Percentiles rank a stretch among this genome's conserved stretches.
Evolutionary conservation across 1,140 invertebrate species (phyloP).

Genomic region (Tetranychus urticae): DNA sequence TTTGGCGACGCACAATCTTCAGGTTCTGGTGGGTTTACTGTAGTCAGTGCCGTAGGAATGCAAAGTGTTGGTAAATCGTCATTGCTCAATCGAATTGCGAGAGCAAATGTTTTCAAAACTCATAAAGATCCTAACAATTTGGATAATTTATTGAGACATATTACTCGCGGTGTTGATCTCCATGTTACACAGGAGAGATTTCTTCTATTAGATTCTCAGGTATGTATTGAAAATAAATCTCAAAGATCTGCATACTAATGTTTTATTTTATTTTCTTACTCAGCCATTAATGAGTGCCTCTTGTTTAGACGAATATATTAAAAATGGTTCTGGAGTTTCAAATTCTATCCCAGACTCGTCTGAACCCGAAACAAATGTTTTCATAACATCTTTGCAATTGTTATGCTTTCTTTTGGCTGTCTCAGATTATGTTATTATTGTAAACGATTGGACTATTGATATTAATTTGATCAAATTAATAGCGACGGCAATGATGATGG

Average conservation of each 20-base stretch:
- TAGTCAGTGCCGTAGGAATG: constrained; percentile 5
- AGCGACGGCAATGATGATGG: constrained; percentile 10
- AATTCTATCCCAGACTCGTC: neutral
- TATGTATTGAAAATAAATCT: neutral
- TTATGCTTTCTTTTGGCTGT: constrained; percentile 7
- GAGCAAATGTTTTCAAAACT: constrained; percentile 7
- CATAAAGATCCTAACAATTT: neutral
- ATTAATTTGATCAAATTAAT: constrained; percentile 10
- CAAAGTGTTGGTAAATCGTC: constrained; percentile 10
- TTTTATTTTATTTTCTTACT: too few species aligned
- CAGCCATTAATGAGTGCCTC: constrained; percentile 9
- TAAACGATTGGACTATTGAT: constrained; percentile 8
- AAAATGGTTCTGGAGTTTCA: neutral
- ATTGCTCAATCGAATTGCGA: constrained; percentile 7
- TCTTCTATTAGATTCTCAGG: constrained; percentile 7
- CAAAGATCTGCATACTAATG: neutral
- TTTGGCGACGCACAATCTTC: neutral
- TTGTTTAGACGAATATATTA: constrained; percentile 8
- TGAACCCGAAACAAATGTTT: constrained; percentile 7
- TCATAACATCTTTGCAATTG: constrained; percentile 9
- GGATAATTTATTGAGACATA: constrained; percentile 3
- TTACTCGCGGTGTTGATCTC: constrained; percentile 8
- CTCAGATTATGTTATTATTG: constrained; percentile 10
- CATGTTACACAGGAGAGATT: constrained; percentile 8
- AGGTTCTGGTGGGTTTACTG: neutral